Evolutionary conservation across 2,888 invertebrate genomes (phyloP).

Genomic region (Nymphalis urticae): DNA sequence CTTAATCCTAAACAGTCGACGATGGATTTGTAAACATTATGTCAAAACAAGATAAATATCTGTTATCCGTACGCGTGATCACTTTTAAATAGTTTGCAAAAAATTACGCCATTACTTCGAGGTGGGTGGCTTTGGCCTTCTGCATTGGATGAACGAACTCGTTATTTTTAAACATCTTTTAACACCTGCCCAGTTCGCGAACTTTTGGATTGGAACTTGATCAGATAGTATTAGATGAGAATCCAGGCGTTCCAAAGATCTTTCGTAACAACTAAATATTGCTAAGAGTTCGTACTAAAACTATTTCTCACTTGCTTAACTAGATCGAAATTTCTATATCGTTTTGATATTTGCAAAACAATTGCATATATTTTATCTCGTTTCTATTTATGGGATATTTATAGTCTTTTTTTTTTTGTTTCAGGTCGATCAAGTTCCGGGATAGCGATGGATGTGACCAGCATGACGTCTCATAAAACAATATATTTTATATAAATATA

Average conservation of each 20-base stretch:
- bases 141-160: slow-evolving; percentile 67
- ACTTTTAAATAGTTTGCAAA: slow-evolving; percentile 40
- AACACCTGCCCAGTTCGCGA: slow-evolving; percentile 64
- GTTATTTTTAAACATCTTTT: slow-evolving; percentile 70
- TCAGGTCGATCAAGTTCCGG: not conserved
- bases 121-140: slow-evolving; percentile 54
- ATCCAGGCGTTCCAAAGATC: too few relatives aligned
- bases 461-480: not conserved
- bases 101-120: slow-evolving; percentile 33
- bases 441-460: not conserved
- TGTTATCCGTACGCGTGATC: slow-evolving; percentile 20
- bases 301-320: not conserved
- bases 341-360: too few relatives aligned
- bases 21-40: slow-evolving; percentile 65
- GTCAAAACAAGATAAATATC: slow-evolving; percentile 45
- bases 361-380: not conserved
- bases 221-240: slow-evolving; percentile 1
- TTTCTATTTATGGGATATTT: not conserved
- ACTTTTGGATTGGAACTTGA: slow-evolving; percentile 45
- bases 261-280: too few relatives aligned
- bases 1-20: slow-evolving; percentile 73
- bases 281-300: too few relatives aligned
- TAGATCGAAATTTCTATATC: too few relatives aligned
- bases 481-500: too few relatives aligned
- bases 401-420: not conserved